Conservation (phyloP, 2,888 invertebrate genomes). For the Apocheima hispidaria region DNA sequence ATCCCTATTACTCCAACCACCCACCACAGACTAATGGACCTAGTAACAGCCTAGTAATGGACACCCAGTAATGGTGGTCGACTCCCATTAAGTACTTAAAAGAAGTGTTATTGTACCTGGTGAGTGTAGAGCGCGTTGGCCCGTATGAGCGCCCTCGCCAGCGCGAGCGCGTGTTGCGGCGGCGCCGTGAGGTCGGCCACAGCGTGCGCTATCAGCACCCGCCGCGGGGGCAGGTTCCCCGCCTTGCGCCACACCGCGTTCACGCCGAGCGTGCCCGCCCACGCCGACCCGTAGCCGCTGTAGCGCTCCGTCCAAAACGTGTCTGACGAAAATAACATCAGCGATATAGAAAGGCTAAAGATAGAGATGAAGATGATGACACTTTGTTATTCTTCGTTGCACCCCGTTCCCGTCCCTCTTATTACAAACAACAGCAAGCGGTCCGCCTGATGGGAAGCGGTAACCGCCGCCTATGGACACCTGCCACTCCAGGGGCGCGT, state of each 20-base stretch:
- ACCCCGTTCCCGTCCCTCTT: too few species aligned
- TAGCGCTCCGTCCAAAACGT: constrained; percentile 97
- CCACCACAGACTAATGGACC: too few species aligned
- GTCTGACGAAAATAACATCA: constrained; percentile 51
- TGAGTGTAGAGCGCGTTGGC: constrained; percentile 93
- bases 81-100: too few species aligned
- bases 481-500: too few species aligned
- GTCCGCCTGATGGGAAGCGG: too few species aligned
- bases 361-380: too few species aligned
- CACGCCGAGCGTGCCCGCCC: constrained; percentile 90
- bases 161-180: constrained; percentile 94
- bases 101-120: constrained; percentile 87
- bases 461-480: too few species aligned
- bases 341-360: neutral
- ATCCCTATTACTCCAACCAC: too few species aligned
- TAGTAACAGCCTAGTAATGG: too few species aligned
- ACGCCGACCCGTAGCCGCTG: constrained; percentile 91
- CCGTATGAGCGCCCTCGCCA: constrained; percentile 93
- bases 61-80: too few species aligned
- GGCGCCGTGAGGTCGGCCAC: constrained; percentile 95
- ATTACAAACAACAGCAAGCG: too few species aligned
- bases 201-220: constrained; percentile 91
- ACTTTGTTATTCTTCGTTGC: too few species aligned
- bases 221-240: constrained; percentile 88
- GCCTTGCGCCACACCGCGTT: constrained; percentile 93